Conservation (phyloP, 2,113 vertebrate genomes). For the Jaculus jaculus region DNA sequence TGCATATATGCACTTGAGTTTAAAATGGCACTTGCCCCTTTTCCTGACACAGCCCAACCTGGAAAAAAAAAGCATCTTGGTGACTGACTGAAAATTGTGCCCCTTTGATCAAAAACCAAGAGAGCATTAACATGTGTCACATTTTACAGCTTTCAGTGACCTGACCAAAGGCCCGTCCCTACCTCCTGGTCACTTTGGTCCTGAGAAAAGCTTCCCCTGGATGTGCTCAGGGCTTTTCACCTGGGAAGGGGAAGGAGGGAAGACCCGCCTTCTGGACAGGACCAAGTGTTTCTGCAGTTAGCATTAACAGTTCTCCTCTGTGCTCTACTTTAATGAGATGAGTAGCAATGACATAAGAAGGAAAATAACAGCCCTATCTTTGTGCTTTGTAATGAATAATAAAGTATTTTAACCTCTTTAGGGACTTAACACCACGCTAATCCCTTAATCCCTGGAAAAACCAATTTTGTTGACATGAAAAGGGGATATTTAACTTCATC, state of each 20-base stretch:
- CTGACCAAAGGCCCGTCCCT: background rate
- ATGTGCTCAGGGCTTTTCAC: background rate
- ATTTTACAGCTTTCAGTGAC: background rate
- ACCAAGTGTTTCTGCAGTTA: slow-evolving; percentile 45
- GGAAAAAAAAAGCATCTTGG: slow-evolving; percentile 16
- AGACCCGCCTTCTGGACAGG: slow-evolving; percentile 33
- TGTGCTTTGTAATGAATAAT: slow-evolving; percentile 97
- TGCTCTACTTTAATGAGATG: slow-evolving; percentile 75
- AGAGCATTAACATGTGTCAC: background rate
- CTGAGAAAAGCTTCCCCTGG: background rate
- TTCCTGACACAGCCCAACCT: background rate
- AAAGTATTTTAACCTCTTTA: slow-evolving; percentile 95
- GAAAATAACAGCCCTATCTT: slow-evolving; percentile 87
- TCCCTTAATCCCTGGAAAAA: slow-evolving; percentile 98
- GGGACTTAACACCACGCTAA: slow-evolving; percentile 95
- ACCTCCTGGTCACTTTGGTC: background rate
- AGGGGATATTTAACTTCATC: slow-evolving; percentile 92
- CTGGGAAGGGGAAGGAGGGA: slow-evolving; percentile 27
- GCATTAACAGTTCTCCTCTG: background rate
- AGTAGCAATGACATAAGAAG: slow-evolving; percentile 77
- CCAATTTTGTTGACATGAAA: slow-evolving; percentile 93
- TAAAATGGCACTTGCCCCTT: background rate
- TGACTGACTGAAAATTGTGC: background rate
- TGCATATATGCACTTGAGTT: background rate
- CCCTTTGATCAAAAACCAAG: slow-evolving; percentile 11